Conservation (phyloP, 2,113 vertebrate genomes). For the Pyxicephalus adspersus region DNA sequence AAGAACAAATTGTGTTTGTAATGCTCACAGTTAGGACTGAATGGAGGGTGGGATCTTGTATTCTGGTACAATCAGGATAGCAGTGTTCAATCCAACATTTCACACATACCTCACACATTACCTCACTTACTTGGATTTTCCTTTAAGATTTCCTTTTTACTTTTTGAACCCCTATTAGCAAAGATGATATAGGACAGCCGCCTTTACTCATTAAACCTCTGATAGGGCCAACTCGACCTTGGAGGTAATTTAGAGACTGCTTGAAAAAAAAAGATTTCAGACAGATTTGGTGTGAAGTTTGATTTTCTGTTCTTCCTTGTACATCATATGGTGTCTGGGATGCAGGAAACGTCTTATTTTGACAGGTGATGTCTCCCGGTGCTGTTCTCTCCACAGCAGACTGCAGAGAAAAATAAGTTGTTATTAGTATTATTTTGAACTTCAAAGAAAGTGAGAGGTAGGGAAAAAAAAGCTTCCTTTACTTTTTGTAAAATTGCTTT, state of each 20-base stretch:
- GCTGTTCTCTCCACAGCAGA: not conserved
- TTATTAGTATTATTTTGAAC: conserved; percentile 17
- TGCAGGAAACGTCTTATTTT: not conserved
- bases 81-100: not conserved
- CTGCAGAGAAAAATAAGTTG: conserved; percentile 1
- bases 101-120: not conserved
- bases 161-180: too few species aligned
- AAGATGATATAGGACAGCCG: too few species aligned
- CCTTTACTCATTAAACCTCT: too few species aligned
- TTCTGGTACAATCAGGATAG: not conserved
- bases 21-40: not conserved
- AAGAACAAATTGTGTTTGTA: not conserved
- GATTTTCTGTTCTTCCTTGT: too few species aligned
- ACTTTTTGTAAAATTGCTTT: not conserved
- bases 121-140: not conserved
- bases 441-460: not conserved
- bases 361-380: not conserved
- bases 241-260: too few species aligned
- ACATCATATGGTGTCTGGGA: too few species aligned
- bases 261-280: too few species aligned
- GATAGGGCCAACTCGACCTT: too few species aligned
- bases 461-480: not conserved
- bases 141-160: not conserved
- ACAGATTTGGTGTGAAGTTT: too few species aligned
- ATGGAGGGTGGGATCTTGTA: not conserved